Evolutionary conservation across 2,797 vertebrate species (phyloP), one percentile per base, ranked within the genome.

Genomic region (Lutjanus campechanus): DNA sequence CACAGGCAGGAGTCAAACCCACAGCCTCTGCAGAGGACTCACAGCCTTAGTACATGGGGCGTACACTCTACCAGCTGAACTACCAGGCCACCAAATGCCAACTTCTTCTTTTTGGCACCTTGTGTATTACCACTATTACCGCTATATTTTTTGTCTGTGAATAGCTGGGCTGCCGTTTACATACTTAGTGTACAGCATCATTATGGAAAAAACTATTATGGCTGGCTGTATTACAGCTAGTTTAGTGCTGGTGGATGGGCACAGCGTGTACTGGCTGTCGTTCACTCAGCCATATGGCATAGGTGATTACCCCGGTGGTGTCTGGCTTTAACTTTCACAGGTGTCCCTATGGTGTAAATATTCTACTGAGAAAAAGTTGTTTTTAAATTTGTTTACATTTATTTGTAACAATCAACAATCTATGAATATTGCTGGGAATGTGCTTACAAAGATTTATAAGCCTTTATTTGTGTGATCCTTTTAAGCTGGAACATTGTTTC

Each of bases 231-330:
- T 79, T 80, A 69, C 64, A 43, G 69, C 44, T 72, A 44, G 20
- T 84, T 81, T 69, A 64, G 22, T 74, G 65, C 46, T 76, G 71
- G 72, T 79, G 53, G 10, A 73, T 70, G 73, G 61, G 66, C 75
- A 9, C 69, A 60, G 79, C 50, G 68, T 73, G 60, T 29, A 17
- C 62, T 79, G 76, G 68, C 76, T 79, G 61, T n/a, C 50, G 59
- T 62, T 77, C 49, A 46, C 43, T 58, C 55, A 64, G 66, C 73
- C 83, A 81, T 87, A 83, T 81, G 86, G 71, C 29, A 43, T 44
- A 78, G 73, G 73, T 69, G 73, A 81, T 87, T 83, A 81, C 64
- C 66, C 49, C 77, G 53, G 22, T 47, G 62, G 66, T 58, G 60
- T 66, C 63, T 62, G 40, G 15, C 20, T 81, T 69, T 50, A 43